Evolutionary conservation across 2,113 vertebrate genomes (phyloP).

Genomic region (Bucco capensis): DNA sequence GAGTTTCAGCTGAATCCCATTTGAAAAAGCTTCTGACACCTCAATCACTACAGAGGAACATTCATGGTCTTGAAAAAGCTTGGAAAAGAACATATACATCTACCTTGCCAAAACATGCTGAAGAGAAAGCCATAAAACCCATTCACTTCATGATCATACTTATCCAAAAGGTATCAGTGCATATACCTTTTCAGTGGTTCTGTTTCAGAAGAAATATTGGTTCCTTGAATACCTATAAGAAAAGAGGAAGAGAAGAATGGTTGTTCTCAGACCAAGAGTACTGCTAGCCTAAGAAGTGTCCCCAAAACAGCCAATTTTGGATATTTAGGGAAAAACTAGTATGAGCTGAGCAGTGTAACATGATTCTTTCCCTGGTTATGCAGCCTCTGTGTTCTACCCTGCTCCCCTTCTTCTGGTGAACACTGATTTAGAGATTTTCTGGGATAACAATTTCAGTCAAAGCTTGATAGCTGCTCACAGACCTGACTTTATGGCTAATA

Average conservation of each 20-base stretch:
- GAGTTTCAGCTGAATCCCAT: not conserved
- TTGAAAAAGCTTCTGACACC: not conserved
- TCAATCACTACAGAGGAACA: not conserved
- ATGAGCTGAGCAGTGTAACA: not conserved
- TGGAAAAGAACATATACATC: not conserved
- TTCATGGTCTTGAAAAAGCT: not conserved
- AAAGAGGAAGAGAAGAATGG: not conserved
- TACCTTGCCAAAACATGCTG: not conserved
- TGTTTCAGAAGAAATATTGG: not conserved
- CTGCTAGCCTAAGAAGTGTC: not conserved
- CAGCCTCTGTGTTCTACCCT: not conserved
- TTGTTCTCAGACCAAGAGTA: not conserved
- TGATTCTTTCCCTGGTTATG: not conserved
- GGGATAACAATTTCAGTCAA: not conserved
- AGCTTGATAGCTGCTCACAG: not conserved
- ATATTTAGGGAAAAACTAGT: not conserved
- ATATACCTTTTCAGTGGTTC: not conserved
- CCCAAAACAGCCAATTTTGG: not conserved
- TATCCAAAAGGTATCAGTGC: fast-evolving
- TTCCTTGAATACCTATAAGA: not conserved
- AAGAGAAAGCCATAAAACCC: not conserved
- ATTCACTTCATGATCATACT: not conserved
- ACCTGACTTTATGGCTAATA: not conserved
- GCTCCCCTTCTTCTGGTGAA: not conserved
- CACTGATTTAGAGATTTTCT: not conserved